These are phyloP conservation scores for Carassius auratus DNA, from an alignment of 2,113 vertebrate species.

Conservation along the genomic window DNA sequence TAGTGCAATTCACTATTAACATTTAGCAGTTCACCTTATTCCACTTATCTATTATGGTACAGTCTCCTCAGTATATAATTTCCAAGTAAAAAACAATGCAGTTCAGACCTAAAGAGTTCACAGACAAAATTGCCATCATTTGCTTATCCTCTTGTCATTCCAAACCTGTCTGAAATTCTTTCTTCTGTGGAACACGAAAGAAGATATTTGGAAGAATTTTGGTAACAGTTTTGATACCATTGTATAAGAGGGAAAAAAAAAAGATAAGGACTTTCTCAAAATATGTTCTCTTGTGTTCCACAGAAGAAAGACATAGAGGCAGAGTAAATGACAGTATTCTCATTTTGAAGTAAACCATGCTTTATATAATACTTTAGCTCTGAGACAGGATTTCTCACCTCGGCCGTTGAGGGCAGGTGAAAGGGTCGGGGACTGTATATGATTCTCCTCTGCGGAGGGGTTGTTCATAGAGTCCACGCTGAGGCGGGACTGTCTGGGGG, in stretches of 20 bases:
- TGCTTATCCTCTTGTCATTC: no score
- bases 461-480: constrained; percentile 63
- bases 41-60: neutral
- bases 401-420: constrained; percentile 53
- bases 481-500: constrained; percentile 67
- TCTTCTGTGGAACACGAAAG: neutral
- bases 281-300: neutral
- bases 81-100: neutral
- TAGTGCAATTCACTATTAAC: neutral
- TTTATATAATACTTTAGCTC: neutral
- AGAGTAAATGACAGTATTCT: neutral
- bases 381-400: constrained; percentile 60
- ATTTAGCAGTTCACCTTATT: neutral
- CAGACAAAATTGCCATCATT: no score
- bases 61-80: neutral
- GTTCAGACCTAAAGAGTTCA: neutral
- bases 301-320: neutral
- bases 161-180: no score
- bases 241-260: no score
- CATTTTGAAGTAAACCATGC: no score
- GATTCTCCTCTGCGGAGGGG: constrained; percentile 68
- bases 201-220: neutral
- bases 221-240: neutral
- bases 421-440: constrained; percentile 63
- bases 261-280: neutral